Percentiles rank a stretch among this genome's conserved stretches.
phyloP scores from a whole-genome alignment of 92 coral and sea anemone genomes.

The Epizoanthus ramosus region DNA sequence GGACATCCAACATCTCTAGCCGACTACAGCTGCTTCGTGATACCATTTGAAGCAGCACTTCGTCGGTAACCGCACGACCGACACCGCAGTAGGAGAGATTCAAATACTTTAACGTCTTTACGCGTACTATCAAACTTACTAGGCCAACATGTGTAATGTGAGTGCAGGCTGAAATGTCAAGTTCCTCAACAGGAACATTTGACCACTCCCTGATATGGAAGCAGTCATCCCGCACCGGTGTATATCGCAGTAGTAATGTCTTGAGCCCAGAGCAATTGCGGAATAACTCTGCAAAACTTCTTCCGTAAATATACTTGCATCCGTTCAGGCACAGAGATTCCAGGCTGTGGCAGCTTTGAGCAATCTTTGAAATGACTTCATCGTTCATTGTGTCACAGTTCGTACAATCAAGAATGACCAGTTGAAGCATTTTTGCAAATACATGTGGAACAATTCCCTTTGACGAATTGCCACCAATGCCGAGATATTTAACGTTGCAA shows the following conservation, averaged over 20 bases:
- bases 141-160: constrained; percentile 90
- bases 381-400: constrained; percentile 98
- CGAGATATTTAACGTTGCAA: constrained; percentile 87
- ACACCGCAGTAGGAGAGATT: constrained; percentile 97
- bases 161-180: constrained; percentile 97
- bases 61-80: constrained; percentile 98
- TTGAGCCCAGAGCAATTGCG: constrained; percentile 80
- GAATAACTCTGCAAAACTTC: constrained; percentile 83
- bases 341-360: constrained; percentile 87
- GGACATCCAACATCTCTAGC: constrained; percentile 94
- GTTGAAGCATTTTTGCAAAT: constrained; percentile 90
- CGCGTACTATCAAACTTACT: constrained; percentile 81
- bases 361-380: constrained; percentile 88
- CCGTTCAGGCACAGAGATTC: constrained; percentile 97
- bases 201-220: constrained; percentile 85
- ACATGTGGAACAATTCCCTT: constrained; percentile 92
- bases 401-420: constrained; percentile 94
- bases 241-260: constrained; percentile 92
- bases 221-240: constrained; percentile 96
- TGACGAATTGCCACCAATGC: constrained; percentile 92
- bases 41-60: constrained; percentile 89
- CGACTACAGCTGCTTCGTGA: constrained; percentile 75
- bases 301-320: constrained; percentile 92
- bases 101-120: constrained; percentile 78
- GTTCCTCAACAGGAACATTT: constrained; percentile 84